Percentiles rank a stretch among this genome's conserved stretches.
Conservation (phyloP, 2,113 vertebrate species). For the Dinomys branickii region DNA sequence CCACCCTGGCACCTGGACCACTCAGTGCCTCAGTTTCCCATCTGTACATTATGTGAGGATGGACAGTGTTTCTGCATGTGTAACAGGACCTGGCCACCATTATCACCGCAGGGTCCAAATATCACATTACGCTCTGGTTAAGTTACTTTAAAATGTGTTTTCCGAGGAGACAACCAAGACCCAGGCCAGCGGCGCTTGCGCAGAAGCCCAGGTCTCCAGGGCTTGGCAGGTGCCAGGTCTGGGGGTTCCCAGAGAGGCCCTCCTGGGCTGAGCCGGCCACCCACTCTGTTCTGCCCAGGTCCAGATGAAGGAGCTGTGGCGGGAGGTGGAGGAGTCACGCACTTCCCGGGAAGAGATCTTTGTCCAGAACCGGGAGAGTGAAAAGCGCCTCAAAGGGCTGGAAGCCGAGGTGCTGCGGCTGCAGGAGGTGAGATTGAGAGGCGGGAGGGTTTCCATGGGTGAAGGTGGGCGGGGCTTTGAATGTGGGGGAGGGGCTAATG, state of each 20-base stretch:
- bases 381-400: constrained; percentile 92
- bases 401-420: constrained; percentile 92
- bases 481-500: background rate
- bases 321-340: constrained; percentile 92
- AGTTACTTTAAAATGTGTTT: background rate
- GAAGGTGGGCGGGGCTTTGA: background rate
- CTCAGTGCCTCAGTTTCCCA: background rate
- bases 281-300: constrained; percentile 76
- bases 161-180: background rate
- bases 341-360: constrained; percentile 90
- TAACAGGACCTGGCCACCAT: background rate
- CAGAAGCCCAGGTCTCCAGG: background rate
- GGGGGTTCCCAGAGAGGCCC: background rate
- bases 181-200: background rate
- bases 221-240: fast-evolving
- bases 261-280: fast-evolving
- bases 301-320: constrained; percentile 93
- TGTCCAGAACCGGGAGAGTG: constrained; percentile 89
- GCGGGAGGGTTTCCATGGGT: too few species aligned
- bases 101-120: background rate
- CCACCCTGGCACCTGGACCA: background rate
- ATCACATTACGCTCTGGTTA: background rate
- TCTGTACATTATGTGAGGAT: background rate
- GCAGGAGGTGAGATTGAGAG: constrained; percentile 92
- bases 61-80: background rate